A percentile compares a stretch with the other conserved stretches of the same genome.
Evolutionary conservation across 2,113 vertebrate genomes (phyloP).

Genomic region (Axis porcinus): DNA sequence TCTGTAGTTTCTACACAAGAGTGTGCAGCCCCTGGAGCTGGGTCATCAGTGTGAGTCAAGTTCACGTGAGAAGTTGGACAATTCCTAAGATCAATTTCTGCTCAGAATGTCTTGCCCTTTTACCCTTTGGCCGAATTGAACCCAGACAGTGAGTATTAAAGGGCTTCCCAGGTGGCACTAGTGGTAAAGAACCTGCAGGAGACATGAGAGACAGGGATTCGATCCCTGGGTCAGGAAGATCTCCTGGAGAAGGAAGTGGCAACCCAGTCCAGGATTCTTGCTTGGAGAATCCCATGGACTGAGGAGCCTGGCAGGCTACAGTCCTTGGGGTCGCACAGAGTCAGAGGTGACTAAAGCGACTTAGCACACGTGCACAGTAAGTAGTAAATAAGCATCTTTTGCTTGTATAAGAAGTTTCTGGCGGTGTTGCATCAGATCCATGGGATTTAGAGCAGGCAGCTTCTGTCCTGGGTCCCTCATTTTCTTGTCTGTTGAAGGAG

Average conservation of each 20-base stretch:
- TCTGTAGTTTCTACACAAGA: not conserved
- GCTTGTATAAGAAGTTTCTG: not conserved
- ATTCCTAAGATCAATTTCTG: not conserved
- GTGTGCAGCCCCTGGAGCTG: rapidly evolving
- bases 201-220: not conserved
- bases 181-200: not conserved
- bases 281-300: not conserved
- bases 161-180: not conserved
- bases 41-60: rapidly evolving
- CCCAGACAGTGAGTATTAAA: not conserved
- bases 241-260: not conserved
- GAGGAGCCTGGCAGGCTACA: not conserved
- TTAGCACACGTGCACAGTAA: not conserved
- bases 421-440: not conserved
- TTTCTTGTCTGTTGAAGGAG: not conserved
- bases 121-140: not conserved
- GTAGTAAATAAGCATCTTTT: not conserved
- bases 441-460: not conserved
- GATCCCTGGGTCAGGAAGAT: not conserved
- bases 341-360: not conserved
- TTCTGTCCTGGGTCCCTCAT: not conserved
- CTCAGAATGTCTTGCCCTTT: not conserved
- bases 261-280: not conserved
- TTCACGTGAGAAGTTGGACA: not conserved
- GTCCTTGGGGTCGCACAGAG: not conserved